Conservation (phyloP, 1,140 invertebrate species). For the Drosophila tristis region DNA sequence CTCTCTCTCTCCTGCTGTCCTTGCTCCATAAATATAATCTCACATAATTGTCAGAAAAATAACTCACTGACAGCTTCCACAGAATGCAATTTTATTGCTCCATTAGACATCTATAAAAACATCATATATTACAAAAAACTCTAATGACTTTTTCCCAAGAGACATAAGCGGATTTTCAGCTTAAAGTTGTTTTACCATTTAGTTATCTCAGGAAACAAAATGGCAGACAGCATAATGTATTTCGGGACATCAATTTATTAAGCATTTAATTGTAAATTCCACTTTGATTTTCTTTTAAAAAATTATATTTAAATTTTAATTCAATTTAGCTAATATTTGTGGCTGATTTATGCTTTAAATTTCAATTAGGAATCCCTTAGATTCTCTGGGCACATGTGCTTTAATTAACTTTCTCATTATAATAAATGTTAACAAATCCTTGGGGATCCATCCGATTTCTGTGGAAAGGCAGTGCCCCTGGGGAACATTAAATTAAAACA, state of each 20-base stretch:
- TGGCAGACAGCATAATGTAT: slow-evolving; percentile 35
- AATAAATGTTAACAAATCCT: no score
- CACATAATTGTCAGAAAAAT: slow-evolving; percentile 21
- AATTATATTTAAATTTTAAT: slow-evolving; percentile 29
- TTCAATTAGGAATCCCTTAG: no score
- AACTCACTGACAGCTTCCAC: slow-evolving; percentile 7
- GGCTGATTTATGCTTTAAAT: no score
- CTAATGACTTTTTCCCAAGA: slow-evolving; percentile 13
- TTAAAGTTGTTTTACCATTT: slow-evolving; percentile 26
- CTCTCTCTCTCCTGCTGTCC: not conserved
- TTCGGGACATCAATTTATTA: slow-evolving; percentile 12
- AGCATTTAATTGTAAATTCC: slow-evolving; percentile 13
- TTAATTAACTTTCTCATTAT: no score
- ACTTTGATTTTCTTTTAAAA: slow-evolving; percentile 51
- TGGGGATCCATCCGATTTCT: no score
- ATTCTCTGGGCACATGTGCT: no score
- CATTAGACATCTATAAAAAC: slow-evolving; percentile 35
- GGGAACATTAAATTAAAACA: no score
- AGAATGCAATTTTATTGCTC: slow-evolving; percentile 36
- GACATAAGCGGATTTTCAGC: slow-evolving; percentile 29
- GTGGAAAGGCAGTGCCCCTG: no score
- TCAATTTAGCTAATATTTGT: no score
- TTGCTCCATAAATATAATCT: slow-evolving; percentile 18
- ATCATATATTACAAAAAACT: slow-evolving; percentile 9
- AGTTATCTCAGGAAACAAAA: slow-evolving; percentile 27